These are phyloP conservation scores for Rhorus exstirpatorius DNA, from an alignment of 2,888 invertebrate species.

Conservation along the genomic window DNA sequence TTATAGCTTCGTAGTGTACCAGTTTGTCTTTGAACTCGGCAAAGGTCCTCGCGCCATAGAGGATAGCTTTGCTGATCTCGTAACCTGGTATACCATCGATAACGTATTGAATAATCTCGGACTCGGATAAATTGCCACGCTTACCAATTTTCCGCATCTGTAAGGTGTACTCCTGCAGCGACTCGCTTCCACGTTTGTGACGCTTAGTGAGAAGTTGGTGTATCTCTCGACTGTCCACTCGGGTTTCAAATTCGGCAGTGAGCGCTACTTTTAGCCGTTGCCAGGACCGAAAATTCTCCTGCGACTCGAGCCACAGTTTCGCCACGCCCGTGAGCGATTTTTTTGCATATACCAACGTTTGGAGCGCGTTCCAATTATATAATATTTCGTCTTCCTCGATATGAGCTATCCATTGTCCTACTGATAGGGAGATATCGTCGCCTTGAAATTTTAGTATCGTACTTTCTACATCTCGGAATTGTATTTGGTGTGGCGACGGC, in stretches of 20 bases:
- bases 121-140: constrained; percentile 24
- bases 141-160: constrained; percentile 46
- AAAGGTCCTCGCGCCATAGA: constrained; percentile 41
- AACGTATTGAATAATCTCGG: constrained; percentile 32
- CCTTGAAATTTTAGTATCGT: constrained; percentile 28
- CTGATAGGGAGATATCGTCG: constrained; percentile 60
- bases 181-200: constrained; percentile 19
- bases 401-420: constrained; percentile 74
- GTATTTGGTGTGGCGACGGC: constrained; percentile 17
- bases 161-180: constrained; percentile 31
- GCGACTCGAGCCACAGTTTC: constrained; percentile 20
- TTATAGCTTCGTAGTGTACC: constrained; percentile 26
- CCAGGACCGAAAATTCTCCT: constrained; percentile 32
- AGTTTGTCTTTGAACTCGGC: constrained; percentile 37
- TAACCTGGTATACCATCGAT: constrained; percentile 43
- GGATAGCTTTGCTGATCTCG: constrained; percentile 15
- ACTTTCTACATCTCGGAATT: constrained; percentile 37
- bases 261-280: constrained; percentile 11
- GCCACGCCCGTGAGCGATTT: constrained; percentile 73
- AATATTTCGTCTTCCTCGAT: constrained; percentile 76
- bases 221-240: constrained; percentile 30
- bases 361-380: constrained; percentile 75
- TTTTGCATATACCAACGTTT: constrained; percentile 76
- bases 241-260: constrained; percentile 23
- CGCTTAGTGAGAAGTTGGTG: constrained; percentile 33